phyloP scores from a whole-genome alignment of 1,140 invertebrate genomes.

The Diachasma alloeum region DNA sequence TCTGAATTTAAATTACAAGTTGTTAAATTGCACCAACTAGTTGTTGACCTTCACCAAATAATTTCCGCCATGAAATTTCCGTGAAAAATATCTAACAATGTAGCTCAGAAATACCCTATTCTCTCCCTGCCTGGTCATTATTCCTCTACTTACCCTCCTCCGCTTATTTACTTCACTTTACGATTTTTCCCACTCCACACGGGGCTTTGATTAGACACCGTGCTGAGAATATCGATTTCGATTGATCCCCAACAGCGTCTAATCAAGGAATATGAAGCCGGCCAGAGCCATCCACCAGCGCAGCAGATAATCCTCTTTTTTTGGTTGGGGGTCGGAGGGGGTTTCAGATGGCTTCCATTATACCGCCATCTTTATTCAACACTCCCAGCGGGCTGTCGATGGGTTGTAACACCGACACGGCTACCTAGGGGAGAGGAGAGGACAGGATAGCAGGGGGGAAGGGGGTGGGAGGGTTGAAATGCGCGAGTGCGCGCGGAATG shows the following conservation, averaged over 20 bases:
- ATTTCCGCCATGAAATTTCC: too few relatives aligned
- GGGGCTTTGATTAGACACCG: neutral
- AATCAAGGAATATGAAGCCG: neutral
- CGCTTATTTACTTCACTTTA: too few relatives aligned
- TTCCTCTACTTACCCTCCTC: too few relatives aligned
- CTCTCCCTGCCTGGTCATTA: neutral
- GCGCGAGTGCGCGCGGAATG: conserved; percentile 26
- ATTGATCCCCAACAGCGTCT: neutral
- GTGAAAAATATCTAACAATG: too few relatives aligned
- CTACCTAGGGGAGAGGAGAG: neutral
- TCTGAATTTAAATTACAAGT: too few relatives aligned
- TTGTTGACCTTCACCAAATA: too few relatives aligned
- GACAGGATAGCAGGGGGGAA: too few relatives aligned
- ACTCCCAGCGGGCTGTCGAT: conserved; percentile 29
- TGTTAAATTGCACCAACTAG: too few relatives aligned
- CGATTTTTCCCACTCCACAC: too few relatives aligned
- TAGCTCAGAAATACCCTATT: too few relatives aligned
- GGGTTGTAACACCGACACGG: conserved; percentile 28
- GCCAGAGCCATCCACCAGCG: neutral
- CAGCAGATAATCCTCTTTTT: conserved; percentile 42
- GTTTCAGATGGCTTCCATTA: conserved; percentile 47
- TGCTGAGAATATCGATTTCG: neutral
- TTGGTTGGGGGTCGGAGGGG: neutral
- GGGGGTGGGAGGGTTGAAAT: neutral
- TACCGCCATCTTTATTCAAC: conserved; percentile 59